Evolutionary conservation across 2,113 vertebrate species (phyloP).

Genomic region (Rhipidura dahli): DNA sequence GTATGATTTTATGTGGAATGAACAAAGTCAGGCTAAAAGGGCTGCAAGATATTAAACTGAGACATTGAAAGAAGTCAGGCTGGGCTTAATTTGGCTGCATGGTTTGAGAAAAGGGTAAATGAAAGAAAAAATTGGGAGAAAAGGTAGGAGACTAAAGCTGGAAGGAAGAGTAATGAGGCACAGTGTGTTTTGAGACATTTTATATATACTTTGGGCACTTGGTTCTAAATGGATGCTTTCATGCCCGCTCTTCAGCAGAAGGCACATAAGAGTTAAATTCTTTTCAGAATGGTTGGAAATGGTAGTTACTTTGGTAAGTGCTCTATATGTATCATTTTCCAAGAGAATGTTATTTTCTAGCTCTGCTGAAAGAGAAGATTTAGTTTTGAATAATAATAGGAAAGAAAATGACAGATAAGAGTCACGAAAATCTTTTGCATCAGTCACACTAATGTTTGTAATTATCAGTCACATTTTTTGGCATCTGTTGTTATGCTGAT

Average conservation of each 20-base stretch:
- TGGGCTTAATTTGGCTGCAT: neutral
- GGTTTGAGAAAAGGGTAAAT: neutral
- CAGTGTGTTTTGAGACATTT: neutral
- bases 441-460: neutral
- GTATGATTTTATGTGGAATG: neutral
- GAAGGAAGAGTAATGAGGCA: neutral
- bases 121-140: neutral
- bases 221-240: neutral
- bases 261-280: neutral
- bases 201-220: neutral
- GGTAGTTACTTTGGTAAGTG: neutral
- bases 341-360: neutral
- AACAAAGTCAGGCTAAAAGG: neutral
- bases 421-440: neutral
- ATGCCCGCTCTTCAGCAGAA: neutral
- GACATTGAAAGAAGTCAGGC: neutral
- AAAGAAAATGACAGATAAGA: neutral
- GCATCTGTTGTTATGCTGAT: neutral
- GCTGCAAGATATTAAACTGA: neutral
- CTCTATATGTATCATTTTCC: neutral
- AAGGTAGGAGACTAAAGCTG: neutral
- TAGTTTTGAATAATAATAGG: neutral
- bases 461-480: neutral
- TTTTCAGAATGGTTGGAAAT: neutral
- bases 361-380: neutral